phyloP scores from a whole-genome alignment of 30 jellyfish, hydroid and myxozoan species.

The Clytia hemisphaerica region DNA sequence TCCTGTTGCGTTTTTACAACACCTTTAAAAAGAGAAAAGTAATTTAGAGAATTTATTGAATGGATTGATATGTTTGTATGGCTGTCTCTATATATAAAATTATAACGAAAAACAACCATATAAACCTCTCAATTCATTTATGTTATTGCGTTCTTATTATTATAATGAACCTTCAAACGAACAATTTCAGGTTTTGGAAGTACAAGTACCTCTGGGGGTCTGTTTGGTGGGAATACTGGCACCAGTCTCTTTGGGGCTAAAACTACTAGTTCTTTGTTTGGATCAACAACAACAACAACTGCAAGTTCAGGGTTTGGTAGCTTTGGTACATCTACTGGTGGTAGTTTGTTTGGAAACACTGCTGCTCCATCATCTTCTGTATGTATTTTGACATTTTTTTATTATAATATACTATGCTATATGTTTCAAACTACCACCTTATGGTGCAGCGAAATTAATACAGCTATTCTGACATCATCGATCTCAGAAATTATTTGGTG shows the following conservation, averaged over 20 bases:
- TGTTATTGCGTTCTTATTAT: too few relatives aligned
- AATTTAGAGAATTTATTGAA: background rate
- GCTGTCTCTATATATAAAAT: too few relatives aligned
- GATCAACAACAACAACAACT: slow-evolving; percentile 48
- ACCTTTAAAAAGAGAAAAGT: background rate
- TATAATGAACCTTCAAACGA: background rate
- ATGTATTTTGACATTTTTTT: too few relatives aligned
- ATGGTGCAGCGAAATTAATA: too few relatives aligned
- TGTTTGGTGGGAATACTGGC: slow-evolving; percentile 24
- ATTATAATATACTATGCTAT: too few relatives aligned
- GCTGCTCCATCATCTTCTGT: background rate
- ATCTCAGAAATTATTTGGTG: too few relatives aligned
- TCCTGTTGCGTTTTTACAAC: background rate
- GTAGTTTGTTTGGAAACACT: slow-evolving; percentile 22
- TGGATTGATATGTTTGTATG: background rate
- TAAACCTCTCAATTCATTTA: too few relatives aligned
- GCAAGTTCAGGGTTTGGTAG: slow-evolving; percentile 73
- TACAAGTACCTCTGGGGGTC: slow-evolving; percentile 13
- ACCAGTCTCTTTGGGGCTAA: slow-evolving; percentile 81
- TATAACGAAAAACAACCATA: too few relatives aligned
- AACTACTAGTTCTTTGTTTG: slow-evolving; percentile 68
- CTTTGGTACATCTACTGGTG: background rate
- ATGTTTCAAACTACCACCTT: too few relatives aligned
- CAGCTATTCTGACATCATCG: too few relatives aligned
- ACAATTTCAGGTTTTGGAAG: slow-evolving; percentile 8